Evolutionary conservation across 2,888 invertebrate genomes (phyloP), one percentile per base, ranked within the genome.

Genomic region (Volucella zonaria): DNA sequence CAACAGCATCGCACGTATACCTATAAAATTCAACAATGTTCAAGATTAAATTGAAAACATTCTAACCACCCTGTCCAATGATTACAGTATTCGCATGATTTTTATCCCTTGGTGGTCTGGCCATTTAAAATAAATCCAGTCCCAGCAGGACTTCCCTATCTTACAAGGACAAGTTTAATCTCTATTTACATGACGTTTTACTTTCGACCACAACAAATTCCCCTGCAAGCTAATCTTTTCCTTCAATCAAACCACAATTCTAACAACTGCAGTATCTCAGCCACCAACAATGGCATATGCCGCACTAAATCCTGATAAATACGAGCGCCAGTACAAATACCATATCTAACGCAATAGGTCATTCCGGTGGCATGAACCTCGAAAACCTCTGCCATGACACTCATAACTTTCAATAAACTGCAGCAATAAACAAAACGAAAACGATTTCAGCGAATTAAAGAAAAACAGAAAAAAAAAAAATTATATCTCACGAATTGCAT

Each of bases 361-460:
- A 83, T 61, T 76, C 80, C 83, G 62, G 83, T 83, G 83, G 79
- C 75, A 45, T 75, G 80, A 75, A 75, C 80, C 83, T 83, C 83
- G 61, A 83, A 80, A 83, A 80, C 61, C 75, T 66, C 75, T 80
- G 75, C 83, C 83, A 83, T 83, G 83, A 83, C 83, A 83, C 83
- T 83, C 83, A 83, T 83, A 80, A 83, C 80, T 79, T 80, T 83
- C 79, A 83, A 83, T 83, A 83, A 83, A 75, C 75, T 75, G 38
- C 74, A 83, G 47, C 74, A 68, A 79, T 61, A 79, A 74, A 68
- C 56, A 68, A 56, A 31, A 31, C 31, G 31, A 31, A 31, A 31
- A 31, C 31, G 31, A 31, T 31, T 31, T 31, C 31, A 31, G 31
- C 31, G 31, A 31, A 78, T 66, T 51, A 49, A 49, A 66, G 12